Evolutionary conservation across 2,113 vertebrate species (phyloP).

Genomic region (Paradoxurus hermaphroditus): DNA sequence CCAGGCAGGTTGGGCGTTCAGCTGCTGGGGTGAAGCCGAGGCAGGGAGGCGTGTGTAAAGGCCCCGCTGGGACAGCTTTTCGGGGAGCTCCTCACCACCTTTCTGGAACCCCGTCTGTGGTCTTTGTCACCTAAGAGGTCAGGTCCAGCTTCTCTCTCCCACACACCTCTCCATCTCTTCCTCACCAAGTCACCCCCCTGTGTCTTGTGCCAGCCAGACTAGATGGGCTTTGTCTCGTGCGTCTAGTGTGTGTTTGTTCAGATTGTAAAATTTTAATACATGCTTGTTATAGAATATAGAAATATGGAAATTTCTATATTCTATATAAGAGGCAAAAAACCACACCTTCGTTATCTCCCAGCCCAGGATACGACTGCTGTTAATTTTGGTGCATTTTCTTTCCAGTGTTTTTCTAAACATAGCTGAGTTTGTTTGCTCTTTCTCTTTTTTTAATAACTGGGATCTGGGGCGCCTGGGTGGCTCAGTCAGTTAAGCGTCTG

Average conservation of each 20-base stretch:
- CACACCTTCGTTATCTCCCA: not conserved
- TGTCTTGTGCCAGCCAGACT: not conserved
- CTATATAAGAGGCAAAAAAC: not conserved
- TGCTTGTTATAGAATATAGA: not conserved
- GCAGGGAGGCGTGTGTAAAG: accelerated
- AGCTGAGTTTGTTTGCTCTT: not conserved
- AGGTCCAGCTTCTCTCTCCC: not conserved
- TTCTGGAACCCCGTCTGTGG: not conserved
- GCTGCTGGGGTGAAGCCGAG: not conserved
- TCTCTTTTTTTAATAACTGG: not conserved
- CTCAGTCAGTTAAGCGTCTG: too few species aligned
- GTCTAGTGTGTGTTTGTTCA: not conserved
- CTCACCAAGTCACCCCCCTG: too few species aligned
- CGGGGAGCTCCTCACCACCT: not conserved
- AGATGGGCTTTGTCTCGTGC: not conserved
- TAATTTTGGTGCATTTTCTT: not conserved
- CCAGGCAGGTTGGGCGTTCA: not conserved
- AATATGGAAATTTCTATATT: not conserved
- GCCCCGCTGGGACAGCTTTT: not conserved
- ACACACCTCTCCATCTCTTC: not conserved
- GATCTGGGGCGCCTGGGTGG: too few species aligned
- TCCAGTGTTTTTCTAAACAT: not conserved
- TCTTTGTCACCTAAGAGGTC: not conserved
- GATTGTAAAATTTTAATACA: not conserved
- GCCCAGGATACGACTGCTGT: not conserved